Conservation (phyloP, 37 sponge, comb jelly and placozoan species). For the Halisarca cf. caerulea region DNA sequence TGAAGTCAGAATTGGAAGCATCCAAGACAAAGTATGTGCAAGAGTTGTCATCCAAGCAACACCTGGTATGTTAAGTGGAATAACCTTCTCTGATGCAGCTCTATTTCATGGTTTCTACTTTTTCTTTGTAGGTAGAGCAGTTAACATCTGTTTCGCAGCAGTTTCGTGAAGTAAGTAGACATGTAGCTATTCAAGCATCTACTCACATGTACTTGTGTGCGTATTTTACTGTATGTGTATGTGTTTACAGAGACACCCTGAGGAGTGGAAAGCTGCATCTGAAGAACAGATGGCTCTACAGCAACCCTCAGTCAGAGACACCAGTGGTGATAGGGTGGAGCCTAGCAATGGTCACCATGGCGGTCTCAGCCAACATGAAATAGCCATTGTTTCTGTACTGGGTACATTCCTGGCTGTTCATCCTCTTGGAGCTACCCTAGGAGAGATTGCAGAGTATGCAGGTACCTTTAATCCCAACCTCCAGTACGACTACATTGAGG, state of each 20-base stretch:
- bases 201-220: too few species aligned
- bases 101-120: too few species aligned
- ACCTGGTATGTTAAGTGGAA: too few species aligned
- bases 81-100: too few species aligned
- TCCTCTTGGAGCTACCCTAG: slow-evolving; percentile 75
- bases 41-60: neutral
- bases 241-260: slow-evolving; percentile 45
- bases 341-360: neutral
- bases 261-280: slow-evolving; percentile 64
- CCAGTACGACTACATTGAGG: slow-evolving; percentile 63
- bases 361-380: slow-evolving; percentile 60
- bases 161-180: too few species aligned
- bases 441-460: slow-evolving; percentile 68
- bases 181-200: too few species aligned
- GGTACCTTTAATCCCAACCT: slow-evolving; percentile 49
- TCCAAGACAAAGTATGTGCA: neutral
- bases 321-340: too few species aligned
- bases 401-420: slow-evolving; percentile 79
- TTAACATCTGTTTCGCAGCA: too few species aligned
- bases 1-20: slow-evolving; percentile 11
- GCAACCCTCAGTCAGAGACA: neutral
- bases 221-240: neutral
- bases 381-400: slow-evolving; percentile 66
- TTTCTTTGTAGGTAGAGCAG: too few species aligned
- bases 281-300: neutral